Base-by-base conservation (phyloP, 92 coral and sea anemone species). In the Siderastrea radians region DNA sequence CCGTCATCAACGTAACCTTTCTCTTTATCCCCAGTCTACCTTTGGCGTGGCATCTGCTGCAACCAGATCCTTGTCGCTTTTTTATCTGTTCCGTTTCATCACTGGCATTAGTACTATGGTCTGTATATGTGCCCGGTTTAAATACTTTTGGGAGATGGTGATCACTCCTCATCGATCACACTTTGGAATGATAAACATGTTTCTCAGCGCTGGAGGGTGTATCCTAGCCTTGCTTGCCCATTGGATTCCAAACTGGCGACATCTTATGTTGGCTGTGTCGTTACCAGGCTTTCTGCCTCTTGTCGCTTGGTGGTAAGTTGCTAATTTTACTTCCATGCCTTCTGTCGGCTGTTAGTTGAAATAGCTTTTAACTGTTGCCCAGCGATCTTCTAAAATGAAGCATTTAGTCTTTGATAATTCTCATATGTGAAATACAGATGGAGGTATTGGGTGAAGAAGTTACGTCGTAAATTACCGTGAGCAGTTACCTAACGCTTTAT, bases 81-180 rank as follows among this genome's bases (percentile, higher is more conserved):
- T 95, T 77, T 81, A 92, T 26, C 19, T 95, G 70, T 90, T 95
- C 55, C 96, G 96, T 3, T 95, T 95, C 79, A 76, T 90, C 19
- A 85, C 93, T 72, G 98, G 98, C 8, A 76, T 91, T 82, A 96
- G 93, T 1, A 91, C 93, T 57, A 93, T 92, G 66, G 98, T 96
- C 10, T 91, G 94, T 68, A 70, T 95, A 10, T 38, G 93, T 77
- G 93, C 83, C 67, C 84, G 96, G n/a, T 93, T 93, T 46, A 94
- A 93, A 2, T 95, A 93, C 88, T 93, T 94, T 75, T 88, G 93
- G 81, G 98, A 95, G 64, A 88, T 95, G 75, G 91, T 88, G 5
- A 88, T 83, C 64, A 95, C 93, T 49, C 83, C 88, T 16, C 80
- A 93, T 77, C 92, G 98, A 7, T 93, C 98, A 13, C 91, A 74